Evolutionary conservation across 2,888 invertebrate species (phyloP).

Genomic region (Diabrotica balteata): DNA sequence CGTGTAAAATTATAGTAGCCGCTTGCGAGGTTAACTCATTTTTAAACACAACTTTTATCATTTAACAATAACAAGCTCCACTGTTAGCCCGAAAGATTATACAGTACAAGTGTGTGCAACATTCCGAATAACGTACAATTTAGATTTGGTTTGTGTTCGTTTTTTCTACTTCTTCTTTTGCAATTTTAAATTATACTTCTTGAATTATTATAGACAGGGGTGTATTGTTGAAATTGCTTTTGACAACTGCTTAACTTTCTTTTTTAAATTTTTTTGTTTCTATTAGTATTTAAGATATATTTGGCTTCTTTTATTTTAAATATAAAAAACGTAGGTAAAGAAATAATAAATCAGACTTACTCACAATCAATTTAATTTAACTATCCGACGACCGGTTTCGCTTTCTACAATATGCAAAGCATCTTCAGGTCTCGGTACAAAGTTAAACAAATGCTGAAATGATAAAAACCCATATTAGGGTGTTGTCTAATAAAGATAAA

Average conservation of each 20-base stretch:
- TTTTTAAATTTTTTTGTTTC: no score
- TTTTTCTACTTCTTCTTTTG: slow-evolving; percentile 1
- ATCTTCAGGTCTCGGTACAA: no score
- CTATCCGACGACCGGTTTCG: no score
- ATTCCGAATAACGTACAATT: slow-evolving; percentile 33
- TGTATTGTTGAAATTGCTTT: background rate
- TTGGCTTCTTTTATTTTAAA: background rate
- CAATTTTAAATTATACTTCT: background rate
- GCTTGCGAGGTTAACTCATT: slow-evolving; percentile 21
- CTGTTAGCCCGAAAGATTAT: slow-evolving; percentile 37
- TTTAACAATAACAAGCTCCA: slow-evolving; percentile 31
- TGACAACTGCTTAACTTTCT: no score
- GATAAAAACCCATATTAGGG: no score
- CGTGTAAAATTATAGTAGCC: slow-evolving; percentile 33
- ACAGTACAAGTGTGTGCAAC: slow-evolving; percentile 32
- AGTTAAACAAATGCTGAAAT: no score
- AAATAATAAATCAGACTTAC: no score
- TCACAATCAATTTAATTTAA: no score
- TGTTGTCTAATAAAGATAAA: no score
- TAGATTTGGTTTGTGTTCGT: slow-evolving; percentile 31
- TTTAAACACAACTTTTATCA: slow-evolving; percentile 31
- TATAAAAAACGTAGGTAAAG: no score
- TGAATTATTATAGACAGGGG: background rate
- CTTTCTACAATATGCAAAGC: no score
- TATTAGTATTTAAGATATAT: no score